phyloP scores from a whole-genome alignment of 2,797 vertebrate genomes.

The Notolabrus celidotus region DNA sequence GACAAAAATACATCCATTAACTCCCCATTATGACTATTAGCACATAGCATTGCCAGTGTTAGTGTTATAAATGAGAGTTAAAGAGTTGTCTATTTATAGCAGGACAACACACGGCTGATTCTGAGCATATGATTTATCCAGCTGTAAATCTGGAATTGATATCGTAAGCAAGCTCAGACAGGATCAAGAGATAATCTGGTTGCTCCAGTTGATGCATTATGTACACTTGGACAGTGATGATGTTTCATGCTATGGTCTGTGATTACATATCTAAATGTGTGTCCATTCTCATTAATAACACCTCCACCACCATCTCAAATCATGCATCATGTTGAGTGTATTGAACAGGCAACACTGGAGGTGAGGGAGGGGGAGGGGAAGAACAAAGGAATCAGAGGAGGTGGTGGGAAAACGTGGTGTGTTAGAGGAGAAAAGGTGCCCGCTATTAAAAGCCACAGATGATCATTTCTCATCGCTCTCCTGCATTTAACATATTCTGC shows the following conservation, averaged over 20 bases:
- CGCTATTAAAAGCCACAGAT: constrained; percentile 46
- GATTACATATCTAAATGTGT: constrained; percentile 29
- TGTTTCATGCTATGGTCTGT: constrained; percentile 20
- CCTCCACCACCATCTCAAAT: constrained; percentile 36
- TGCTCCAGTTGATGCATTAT: constrained; percentile 57
- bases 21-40: not conserved
- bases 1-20: constrained; percentile 22
- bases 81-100: constrained; percentile 5
- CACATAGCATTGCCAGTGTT: not conserved
- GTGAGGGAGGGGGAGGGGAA: constrained; percentile 71
- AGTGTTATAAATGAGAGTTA: constrained; percentile 7
- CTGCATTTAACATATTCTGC: constrained; percentile 72
- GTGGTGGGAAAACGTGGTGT: constrained; percentile 64
- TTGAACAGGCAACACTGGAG: constrained; percentile 65
- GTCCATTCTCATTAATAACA: constrained; percentile 43
- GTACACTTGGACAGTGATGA: constrained; percentile 32
- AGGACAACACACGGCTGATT: constrained; percentile 17
- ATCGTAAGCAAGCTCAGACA: constrained; percentile 60
- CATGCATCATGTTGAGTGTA: constrained; percentile 63
- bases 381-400: constrained; percentile 80
- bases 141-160: constrained; percentile 64
- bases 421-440: constrained; percentile 37
- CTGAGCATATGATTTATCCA: constrained; percentile 51
- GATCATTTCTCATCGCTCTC: constrained; percentile 56
- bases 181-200: constrained; percentile 67